These are phyloP conservation scores for Girardinus metallicus DNA, from an alignment of 2,797 vertebrate species.

Conservation along the genomic window DNA sequence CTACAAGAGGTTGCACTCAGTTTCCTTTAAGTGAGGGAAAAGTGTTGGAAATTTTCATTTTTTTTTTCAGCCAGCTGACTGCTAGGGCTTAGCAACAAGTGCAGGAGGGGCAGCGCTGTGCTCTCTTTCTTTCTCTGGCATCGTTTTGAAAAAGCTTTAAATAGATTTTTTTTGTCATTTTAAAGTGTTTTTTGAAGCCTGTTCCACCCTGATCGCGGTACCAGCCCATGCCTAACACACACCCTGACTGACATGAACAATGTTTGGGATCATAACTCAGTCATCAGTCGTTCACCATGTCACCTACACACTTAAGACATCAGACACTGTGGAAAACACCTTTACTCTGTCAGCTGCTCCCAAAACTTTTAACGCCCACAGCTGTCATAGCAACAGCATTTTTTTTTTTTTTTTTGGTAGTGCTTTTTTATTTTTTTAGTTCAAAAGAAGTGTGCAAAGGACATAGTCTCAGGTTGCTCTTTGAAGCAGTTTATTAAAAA, in stretches of 20 bases:
- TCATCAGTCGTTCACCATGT: conserved; percentile 6
- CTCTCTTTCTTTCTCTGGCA: background rate
- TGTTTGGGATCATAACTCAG: conserved; percentile 7
- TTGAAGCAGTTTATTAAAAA: background rate
- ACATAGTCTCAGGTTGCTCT: conserved; percentile 13
- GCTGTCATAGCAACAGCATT: background rate
- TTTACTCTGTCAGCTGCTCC: conserved; percentile 14
- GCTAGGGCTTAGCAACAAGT: conserved; percentile 2
- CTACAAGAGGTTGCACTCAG: background rate
- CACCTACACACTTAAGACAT: background rate
- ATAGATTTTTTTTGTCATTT: background rate
- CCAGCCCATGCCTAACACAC: background rate
- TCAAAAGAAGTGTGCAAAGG: conserved; percentile 1
- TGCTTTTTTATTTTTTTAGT: background rate
- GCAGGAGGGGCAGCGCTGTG: background rate
- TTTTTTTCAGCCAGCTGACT: background rate
- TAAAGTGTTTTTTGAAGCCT: too few relatives aligned
- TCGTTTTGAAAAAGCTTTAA: background rate
- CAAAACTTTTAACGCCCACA: background rate
- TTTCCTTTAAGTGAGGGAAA: background rate
- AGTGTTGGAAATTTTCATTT: background rate
- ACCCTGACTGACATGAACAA: background rate
- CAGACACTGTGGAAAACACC: conserved; percentile 8
- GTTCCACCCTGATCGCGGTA: background rate
- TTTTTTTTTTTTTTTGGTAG: background rate